Base-by-base conservation (phyloP, 1,140 invertebrate species). In the Dendrolimus kikuchii region DNA sequence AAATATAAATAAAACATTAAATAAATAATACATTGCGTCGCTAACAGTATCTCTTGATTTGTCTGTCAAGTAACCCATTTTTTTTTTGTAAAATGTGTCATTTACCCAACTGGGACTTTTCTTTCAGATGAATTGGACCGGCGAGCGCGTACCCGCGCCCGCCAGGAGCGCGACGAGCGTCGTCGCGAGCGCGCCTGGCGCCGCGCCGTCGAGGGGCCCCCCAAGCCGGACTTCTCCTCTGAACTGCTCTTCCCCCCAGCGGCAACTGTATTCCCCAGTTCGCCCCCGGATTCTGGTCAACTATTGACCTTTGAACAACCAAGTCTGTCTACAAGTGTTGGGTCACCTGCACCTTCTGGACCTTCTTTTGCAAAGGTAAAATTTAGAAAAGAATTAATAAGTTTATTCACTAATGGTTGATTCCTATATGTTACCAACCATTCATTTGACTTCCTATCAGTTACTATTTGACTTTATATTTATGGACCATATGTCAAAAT, bases 291-390 rank as follows among this genome's bases (percentile, higher is more conserved):
- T 5, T 49, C 61, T 10, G 48, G 54, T 6, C 46, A 50, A 1
- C 38, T 53, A 41, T 40, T 49, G 4, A 8, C 61, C 38, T 40
- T 51, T 6, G 55, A 42, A 6, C 9, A 50, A 9, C 46, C 46
- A 23, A 50, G 63, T 23, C 62, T 70, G 0, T 51, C 59, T 23
- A 62, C 64, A 4, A 67, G 59, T 51, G 45, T 53, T 5, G 62
- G 57, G 23, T 64, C 64, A 5, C 55, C 73, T n/a, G 51, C 61
- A 7, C 23, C 23, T 23, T 55, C 66, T 36, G 83, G 83, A 49
- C 68, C 88, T 8, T 91, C 90, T 38, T 91, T 91, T 88, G 90
- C 91, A 8, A 91, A 90, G 81, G 90, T 92, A 76, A 67, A 59
- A 2, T 40, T 49, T 5, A 4, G 39, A 7, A 23, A 39, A 38